Conservation (phyloP, 2,113 vertebrate genomes). For the Clarias macrocephalus region DNA sequence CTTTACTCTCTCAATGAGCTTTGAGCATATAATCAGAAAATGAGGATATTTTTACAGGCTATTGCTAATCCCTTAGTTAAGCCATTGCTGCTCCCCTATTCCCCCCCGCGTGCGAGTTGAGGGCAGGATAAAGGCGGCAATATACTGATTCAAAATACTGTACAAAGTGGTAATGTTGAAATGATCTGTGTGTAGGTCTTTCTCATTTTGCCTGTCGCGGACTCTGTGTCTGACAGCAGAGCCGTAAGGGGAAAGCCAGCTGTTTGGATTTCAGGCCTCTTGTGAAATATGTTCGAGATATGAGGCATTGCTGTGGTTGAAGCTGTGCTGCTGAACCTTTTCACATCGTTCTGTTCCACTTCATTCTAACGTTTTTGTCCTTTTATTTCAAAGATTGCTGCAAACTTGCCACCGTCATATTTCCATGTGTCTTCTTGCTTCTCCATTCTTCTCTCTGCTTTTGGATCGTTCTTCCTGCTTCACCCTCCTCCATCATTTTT, state of each 20-base stretch:
- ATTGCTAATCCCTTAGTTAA: constrained; percentile 47
- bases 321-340: constrained; percentile 35
- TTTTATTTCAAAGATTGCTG: background rate
- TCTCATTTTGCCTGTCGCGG: constrained; percentile 18
- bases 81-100: background rate
- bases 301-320: constrained; percentile 22
- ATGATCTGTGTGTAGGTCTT: background rate
- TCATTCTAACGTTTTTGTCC: constrained; percentile 22
- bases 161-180: constrained; percentile 64
- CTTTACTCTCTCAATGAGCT: constrained; percentile 46
- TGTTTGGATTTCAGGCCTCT: constrained; percentile 58
- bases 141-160: constrained; percentile 69
- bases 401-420: too few species aligned
- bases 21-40: constrained; percentile 53
- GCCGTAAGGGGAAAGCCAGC: constrained; percentile 31
- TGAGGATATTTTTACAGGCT: constrained; percentile 61
- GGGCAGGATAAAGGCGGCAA: constrained; percentile 58
- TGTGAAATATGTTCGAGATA: constrained; percentile 53
- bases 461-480: constrained; percentile 13
- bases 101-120: constrained; percentile 42
- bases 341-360: constrained; percentile 18
- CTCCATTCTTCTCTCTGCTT: constrained; percentile 39
- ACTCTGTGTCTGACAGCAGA: constrained; percentile 49
- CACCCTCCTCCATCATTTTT: constrained; percentile 38
- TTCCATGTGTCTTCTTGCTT: background rate